These are phyloP conservation scores for Silvanus unidentatus DNA, from an alignment of 2,888 invertebrate species.

Conservation along the genomic window DNA sequence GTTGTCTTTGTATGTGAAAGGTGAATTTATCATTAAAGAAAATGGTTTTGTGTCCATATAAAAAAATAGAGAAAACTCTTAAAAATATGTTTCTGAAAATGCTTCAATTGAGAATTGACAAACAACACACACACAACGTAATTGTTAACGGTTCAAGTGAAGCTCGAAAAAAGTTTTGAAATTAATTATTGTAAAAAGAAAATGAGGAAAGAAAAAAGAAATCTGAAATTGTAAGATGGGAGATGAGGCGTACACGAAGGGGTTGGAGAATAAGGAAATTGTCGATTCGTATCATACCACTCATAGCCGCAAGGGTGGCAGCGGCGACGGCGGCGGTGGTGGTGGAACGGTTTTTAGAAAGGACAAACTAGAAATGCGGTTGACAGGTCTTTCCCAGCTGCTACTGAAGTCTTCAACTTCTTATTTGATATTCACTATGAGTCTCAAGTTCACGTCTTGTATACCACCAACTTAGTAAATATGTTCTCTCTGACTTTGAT, in stretches of 20 bases:
- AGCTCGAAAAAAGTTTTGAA: conserved; percentile 19
- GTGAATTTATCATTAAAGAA: too few species aligned
- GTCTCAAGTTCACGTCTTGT: conserved; percentile 35
- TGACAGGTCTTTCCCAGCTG: conserved; percentile 43
- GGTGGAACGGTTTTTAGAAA: conserved; percentile 24
- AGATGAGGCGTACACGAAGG: conserved; percentile 12
- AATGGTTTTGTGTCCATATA: too few species aligned
- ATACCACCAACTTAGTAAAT: conserved; percentile 37
- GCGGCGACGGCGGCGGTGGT: conserved; percentile 11
- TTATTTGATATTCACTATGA: conserved; percentile 44
- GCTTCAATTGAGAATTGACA: too few species aligned
- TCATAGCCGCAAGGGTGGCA: conserved; percentile 4
- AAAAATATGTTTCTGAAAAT: too few species aligned
- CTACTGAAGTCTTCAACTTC: conserved; percentile 42
- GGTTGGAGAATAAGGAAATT: conserved; percentile 24
- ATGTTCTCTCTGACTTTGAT: conserved; percentile 33
- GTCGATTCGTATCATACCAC: conserved; percentile 27
- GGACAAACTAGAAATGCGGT: conserved; percentile 39
- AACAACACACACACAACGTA: too few species aligned
- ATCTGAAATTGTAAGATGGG: background rate
- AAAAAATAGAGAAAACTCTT: too few species aligned
- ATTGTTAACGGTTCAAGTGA: conserved; percentile 16
- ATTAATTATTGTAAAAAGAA: conserved; percentile 11
- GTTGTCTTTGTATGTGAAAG: too few species aligned
- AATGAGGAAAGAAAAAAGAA: too few species aligned